Conservation (phyloP, 1,140 invertebrate genomes). For the Dendroctonus valens region DNA sequence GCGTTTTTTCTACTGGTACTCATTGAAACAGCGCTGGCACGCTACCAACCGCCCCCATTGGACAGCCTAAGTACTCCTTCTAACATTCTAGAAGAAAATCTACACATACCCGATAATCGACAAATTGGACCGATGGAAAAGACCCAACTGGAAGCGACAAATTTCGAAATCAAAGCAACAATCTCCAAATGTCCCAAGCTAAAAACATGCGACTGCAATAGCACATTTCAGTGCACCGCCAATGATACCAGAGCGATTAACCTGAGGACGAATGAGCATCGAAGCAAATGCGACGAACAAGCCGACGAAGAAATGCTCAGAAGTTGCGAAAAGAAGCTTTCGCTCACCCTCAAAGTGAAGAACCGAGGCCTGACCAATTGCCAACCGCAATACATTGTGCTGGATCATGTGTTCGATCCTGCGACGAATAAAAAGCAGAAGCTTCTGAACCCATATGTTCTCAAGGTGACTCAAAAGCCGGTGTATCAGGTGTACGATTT, state of each 20-base stretch:
- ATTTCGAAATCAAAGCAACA: conserved; percentile 45
- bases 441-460: conserved; percentile 52
- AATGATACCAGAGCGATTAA: neutral
- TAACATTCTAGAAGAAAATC: no score
- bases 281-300: conserved; percentile 15
- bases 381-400: conserved; percentile 51
- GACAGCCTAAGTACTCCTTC: no score
- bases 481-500: conserved; percentile 50
- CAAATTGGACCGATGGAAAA: neutral
- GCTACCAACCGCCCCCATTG: no score
- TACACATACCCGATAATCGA: no score
- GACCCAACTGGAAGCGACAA: conserved; percentile 29
- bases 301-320: conserved; percentile 26
- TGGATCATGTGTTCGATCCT: conserved; percentile 53
- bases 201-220: conserved; percentile 12
- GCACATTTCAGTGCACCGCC: conserved; percentile 4
- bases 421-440: conserved; percentile 46
- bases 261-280: conserved; percentile 12
- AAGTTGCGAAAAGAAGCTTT: conserved; percentile 45
- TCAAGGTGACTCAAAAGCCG: conserved; percentile 51
- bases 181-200: conserved; percentile 39
- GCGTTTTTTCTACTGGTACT: no score
- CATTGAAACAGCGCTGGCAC: no score
- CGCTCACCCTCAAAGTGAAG: conserved; percentile 43
- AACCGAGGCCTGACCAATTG: conserved; percentile 43